Evolutionary conservation across 2,888 invertebrate species (phyloP), one percentile per base, ranked within the genome.

Genomic region (Andrena dorsata): DNA sequence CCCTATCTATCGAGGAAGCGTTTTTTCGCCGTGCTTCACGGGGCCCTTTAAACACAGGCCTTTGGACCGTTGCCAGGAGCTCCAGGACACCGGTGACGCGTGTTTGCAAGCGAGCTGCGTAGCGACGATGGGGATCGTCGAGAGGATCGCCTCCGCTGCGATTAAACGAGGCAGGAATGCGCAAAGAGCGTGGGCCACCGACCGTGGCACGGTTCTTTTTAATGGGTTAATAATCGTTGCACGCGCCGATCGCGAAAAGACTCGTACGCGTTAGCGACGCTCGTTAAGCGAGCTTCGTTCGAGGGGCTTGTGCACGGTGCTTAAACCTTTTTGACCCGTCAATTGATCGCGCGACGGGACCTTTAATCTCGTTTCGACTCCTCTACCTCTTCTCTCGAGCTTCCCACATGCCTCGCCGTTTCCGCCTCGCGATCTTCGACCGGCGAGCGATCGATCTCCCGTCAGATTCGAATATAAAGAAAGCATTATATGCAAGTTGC

Each of bases 281-380:
- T 84, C 82, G 86, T 84, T 73, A 77, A 75, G 16, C 49, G 32
- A 26, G 7, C 32, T 76, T 56, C 41, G 51, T 51, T 53, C 64
- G 82, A 56, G 64, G 8, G 61, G 47, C 49, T 65, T 70, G 30
- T 66, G 75, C 76, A 56, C 73, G 72, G 74, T 75, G 82, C 79
- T 86, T 82, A 83, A 89, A 78, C 80, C 84, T 85, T 82, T 87
- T 89, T 88, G 84, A 89, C 89, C 89, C 77, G 63, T 87, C 86
- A 88, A 90, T 90, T 89, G 89, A 88, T 89, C 86, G 77, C 47
- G 58, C 85, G 80, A 85, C 80, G 68, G 71, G 84, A 80, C 70
- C 76, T 87, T 87, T 90, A 89, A 89, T 89, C 83, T 68, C 65
- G 76, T 82, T 82, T 82, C 81, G 83, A 66, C 68, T 28, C 41